Evolutionary conservation across 2,113 vertebrate genomes (phyloP).

Genomic region (Chloropsis hardwickii): DNA sequence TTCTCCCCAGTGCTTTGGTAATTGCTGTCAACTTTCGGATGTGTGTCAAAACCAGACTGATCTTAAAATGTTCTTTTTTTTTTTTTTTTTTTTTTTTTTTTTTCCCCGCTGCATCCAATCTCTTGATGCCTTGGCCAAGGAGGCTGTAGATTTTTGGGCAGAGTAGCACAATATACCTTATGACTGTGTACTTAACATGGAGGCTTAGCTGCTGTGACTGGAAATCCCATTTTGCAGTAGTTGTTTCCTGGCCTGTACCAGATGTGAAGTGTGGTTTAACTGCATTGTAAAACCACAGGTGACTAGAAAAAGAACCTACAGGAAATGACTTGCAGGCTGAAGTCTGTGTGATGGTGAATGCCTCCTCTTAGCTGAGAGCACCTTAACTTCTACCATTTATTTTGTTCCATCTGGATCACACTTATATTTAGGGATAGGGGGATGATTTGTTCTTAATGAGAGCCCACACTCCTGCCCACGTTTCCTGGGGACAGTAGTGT

Average conservation of each 20-base stretch:
- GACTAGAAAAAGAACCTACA: slow-evolving; percentile 55
- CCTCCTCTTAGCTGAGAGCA: not conserved
- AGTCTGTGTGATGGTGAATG: not conserved
- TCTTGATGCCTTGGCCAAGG: not conserved
- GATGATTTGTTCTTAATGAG: slow-evolving; percentile 55
- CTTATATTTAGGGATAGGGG: slow-evolving; percentile 39
- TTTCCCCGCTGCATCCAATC: rapidly evolving
- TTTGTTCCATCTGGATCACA: slow-evolving; percentile 28
- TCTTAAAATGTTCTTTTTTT: not conserved
- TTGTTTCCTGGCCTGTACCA: slow-evolving; percentile 26
- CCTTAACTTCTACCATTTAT: not conserved
- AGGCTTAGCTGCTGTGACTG: not conserved
- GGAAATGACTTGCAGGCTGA: slow-evolving; percentile 62
- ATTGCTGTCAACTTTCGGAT: not conserved
- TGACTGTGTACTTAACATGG: not conserved
- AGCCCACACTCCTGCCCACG: slow-evolving; percentile 8
- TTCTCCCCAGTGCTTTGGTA: not conserved
- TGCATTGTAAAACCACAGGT: slow-evolving; percentile 67
- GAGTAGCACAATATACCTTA: not conserved
- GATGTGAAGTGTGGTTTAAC: slow-evolving; percentile 47
- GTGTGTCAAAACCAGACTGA: not conserved
- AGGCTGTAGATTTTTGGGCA: not conserved
- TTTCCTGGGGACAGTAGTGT: slow-evolving; percentile 6
- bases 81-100: not conserved
- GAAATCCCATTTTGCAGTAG: slow-evolving; percentile 10